These are phyloP conservation scores for Intellagama lesueurii DNA, from an alignment of 2,797 vertebrate genomes.

Conservation along the genomic window DNA sequence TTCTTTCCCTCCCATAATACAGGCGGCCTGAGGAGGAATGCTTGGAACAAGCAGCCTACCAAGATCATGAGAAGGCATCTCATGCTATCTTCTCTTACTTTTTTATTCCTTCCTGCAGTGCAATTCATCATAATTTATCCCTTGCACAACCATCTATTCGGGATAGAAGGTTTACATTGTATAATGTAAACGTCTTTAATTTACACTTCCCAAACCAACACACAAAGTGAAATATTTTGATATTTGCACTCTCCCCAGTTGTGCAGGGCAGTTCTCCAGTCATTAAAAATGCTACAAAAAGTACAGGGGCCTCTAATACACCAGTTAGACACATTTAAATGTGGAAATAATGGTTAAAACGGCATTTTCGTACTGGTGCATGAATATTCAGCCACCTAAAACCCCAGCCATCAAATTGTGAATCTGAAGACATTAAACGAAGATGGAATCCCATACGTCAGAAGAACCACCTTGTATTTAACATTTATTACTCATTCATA, in stretches of 20 bases:
- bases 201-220: neutral
- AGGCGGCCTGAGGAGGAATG: neutral
- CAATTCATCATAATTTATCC: too few species aligned
- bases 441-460: conserved; percentile 39
- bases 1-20: neutral
- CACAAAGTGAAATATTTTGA: neutral
- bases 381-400: conserved; percentile 30
- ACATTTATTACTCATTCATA: conserved; percentile 48
- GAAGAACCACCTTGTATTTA: conserved; percentile 54
- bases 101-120: too few species aligned
- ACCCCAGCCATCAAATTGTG: conserved; percentile 19
- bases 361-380: conserved; percentile 21
- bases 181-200: neutral
- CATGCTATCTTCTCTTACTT: too few species aligned
- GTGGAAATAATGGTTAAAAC: conserved; percentile 22
- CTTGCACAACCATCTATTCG: too few species aligned
- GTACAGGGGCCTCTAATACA: neutral
- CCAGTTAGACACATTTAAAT: neutral
- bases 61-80: neutral
- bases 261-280: neutral
- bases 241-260: neutral
- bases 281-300: neutral
- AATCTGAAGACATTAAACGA: conserved; percentile 39
- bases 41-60: neutral
- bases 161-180: too few species aligned